These are phyloP conservation scores for Galeruca laticollis DNA, from an alignment of 2,888 invertebrate genomes.

Conservation along the genomic window DNA sequence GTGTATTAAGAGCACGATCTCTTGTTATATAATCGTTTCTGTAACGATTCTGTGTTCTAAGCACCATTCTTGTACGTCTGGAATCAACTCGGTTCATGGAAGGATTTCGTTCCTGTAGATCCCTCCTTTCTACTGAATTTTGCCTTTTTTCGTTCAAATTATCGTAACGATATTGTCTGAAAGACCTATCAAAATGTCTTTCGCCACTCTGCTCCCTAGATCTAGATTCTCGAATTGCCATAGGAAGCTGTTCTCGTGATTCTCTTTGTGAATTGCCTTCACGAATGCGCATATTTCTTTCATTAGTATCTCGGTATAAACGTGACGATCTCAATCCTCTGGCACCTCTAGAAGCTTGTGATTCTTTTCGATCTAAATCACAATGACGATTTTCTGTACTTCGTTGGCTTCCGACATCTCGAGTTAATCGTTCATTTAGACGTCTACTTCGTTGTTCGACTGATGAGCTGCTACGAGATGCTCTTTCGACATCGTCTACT, in stretches of 20 bases:
- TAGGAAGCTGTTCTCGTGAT: background rate
- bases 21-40: background rate
- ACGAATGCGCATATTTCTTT: too few relatives aligned
- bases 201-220: background rate
- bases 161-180: background rate
- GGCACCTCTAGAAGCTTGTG: background rate
- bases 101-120: background rate
- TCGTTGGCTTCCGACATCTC: too few relatives aligned
- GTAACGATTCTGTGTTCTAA: background rate
- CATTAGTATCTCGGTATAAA: too few relatives aligned
- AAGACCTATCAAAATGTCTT: background rate
- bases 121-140: background rate
- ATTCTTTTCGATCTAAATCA: background rate
- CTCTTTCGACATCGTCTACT: background rate
- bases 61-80: background rate
- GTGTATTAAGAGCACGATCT: background rate
- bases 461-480: background rate
- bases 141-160: conserved; percentile 7
- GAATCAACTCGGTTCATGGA: background rate
- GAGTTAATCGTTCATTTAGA: background rate
- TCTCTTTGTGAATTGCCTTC: too few relatives aligned
- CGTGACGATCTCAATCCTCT: background rate
- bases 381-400: too few relatives aligned
- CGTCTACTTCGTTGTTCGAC: too few relatives aligned
- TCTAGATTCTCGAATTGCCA: background rate